Conservation (phyloP, 2,113 vertebrate species). For the Telmatochromis sp. region DNA sequence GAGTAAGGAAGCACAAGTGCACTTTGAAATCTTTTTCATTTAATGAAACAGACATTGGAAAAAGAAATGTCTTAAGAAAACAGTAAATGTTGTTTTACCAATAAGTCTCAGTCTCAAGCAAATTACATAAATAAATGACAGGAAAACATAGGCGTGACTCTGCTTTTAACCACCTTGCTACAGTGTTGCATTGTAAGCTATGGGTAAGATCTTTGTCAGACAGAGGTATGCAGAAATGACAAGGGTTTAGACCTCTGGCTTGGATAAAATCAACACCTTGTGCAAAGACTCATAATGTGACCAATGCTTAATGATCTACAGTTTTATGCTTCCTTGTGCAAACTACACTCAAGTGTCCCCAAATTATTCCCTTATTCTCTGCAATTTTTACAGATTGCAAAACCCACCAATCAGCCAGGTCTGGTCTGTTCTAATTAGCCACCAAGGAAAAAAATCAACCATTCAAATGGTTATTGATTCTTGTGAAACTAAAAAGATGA, state of each 20-base stretch:
- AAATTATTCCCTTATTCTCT: neutral
- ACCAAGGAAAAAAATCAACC: neutral
- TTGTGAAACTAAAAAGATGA: neutral
- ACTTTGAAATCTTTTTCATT: neutral
- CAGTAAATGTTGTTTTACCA: neutral
- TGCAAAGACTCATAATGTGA: neutral
- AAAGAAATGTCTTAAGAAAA: neutral
- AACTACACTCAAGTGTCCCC: neutral
- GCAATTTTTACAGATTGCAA: neutral
- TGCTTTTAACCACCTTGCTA: neutral
- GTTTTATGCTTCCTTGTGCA: neutral
- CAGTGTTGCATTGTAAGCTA: neutral
- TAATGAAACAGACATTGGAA: neutral
- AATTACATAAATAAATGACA: neutral
- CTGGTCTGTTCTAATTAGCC: neutral
- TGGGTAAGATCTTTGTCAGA: neutral
- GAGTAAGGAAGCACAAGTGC: neutral
- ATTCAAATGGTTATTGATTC: neutral
- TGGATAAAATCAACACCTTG: neutral
- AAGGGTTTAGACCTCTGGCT: neutral
- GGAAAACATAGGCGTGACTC: neutral
- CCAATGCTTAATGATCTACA: neutral
- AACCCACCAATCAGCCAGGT: neutral
- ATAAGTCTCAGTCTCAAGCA: neutral
- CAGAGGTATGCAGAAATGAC: neutral